phyloP scores from a whole-genome alignment of 2,113 vertebrate species.

The Anhinga anhinga region DNA sequence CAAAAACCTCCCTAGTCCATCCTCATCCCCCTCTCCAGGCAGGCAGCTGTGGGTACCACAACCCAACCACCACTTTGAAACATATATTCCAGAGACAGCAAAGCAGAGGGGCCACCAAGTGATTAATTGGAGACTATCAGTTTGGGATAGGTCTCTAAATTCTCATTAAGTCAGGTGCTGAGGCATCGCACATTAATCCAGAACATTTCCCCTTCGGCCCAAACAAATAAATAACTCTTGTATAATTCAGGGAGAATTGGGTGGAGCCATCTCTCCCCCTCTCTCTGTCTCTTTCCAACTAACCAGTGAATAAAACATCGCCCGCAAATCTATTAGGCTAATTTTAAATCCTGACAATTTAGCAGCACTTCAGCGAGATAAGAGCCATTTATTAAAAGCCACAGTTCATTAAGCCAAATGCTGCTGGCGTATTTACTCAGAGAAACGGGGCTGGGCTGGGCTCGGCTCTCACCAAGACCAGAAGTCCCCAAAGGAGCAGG shows the following conservation, averaged over 20 bases:
- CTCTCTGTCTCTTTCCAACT: constrained; percentile 38
- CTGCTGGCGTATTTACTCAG: constrained; percentile 74
- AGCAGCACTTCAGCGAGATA: constrained; percentile 77
- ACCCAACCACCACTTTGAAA: neutral
- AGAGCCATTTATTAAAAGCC: constrained; percentile 82
- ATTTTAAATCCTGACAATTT: constrained; percentile 83
- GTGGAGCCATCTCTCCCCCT: constrained; percentile 31
- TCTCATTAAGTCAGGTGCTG: constrained; percentile 74
- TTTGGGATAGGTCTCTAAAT: constrained; percentile 74
- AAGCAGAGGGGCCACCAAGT: constrained; percentile 34
- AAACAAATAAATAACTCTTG: constrained; percentile 78
- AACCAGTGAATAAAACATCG: constrained; percentile 77
- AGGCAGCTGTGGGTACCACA: neutral
- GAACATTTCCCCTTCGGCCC: constrained; percentile 75
- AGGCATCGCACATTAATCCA: constrained; percentile 78
- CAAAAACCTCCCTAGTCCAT: neutral
- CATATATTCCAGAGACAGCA: neutral
- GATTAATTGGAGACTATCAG: constrained; percentile 72
- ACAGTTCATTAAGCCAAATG: constrained; percentile 81
- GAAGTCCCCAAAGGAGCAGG: neutral
- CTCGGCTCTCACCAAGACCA: neutral
- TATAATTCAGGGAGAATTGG: constrained; percentile 72
- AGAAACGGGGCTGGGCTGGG: constrained; percentile 32
- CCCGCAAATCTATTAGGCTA: constrained; percentile 79
- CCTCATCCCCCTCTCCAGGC: neutral